Evolutionary conservation across 2,888 invertebrate genomes (phyloP), one percentile per base, ranked within the genome.

Genomic region (Anthrax anthrax): DNA sequence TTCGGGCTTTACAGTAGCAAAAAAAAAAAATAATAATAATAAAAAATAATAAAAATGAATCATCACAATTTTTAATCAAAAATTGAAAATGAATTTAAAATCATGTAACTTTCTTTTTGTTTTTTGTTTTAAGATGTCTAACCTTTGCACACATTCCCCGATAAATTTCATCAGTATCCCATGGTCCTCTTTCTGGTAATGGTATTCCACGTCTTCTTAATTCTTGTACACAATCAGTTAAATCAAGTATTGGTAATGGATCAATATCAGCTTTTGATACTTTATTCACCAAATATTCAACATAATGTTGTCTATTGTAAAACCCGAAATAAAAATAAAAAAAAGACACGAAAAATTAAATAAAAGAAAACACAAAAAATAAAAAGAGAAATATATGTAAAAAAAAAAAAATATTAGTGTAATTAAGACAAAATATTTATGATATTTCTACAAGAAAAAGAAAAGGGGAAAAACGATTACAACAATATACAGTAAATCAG

Each of bases 221-320:
- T 69, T 91, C 88, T 59, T 89, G 88, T 58, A 83, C 80, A 60
- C 92, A 81, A 65, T 92, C 91, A 58, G 80, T 78, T 66, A 86
- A 75, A 66, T 84, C 84, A 76, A 94, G 82, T 63, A 94, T 85
- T 56, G 80, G 78, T 61, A 91, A 77, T 8, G 95, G 94, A 72
- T 96, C 95, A 67, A 95, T 76, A 61, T 77, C 75, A 65, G 81
- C 75, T 68, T 78, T 77, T 69, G 84, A 84, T 70, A 94, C 86
- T 67, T 84, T 76, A 60, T 77, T 80, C 64, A 91, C 89, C 75
- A 96, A 78, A 74, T 94, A 92, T 75, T 95, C 95, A 69, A 91
- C 82, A 77, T 91, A 95, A 76, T 95, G 95, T 64, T 78, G 73
- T 77, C 94, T 95, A 76, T 63, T 91, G 76, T 65, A 61, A 56